A percentile compares a stretch with the other conserved stretches of the same genome.
These are phyloP conservation scores for Yponomeuta cagnagella DNA, from an alignment of 2,888 invertebrate genomes.

Conservation along the genomic window DNA sequence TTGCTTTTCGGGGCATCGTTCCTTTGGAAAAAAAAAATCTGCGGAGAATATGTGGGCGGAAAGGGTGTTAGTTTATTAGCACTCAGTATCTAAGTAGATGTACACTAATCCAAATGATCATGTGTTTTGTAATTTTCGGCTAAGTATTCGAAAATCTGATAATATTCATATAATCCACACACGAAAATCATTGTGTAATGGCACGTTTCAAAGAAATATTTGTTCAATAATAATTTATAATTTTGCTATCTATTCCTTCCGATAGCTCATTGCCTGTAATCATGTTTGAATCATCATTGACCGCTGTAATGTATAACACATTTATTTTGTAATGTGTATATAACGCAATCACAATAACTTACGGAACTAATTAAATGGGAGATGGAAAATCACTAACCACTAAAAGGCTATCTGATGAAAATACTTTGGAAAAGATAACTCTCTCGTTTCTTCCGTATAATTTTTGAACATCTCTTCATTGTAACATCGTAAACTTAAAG, in stretches of 20 bases:
- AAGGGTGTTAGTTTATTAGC: too few relatives aligned
- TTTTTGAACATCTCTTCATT: too few relatives aligned
- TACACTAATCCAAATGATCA: not conserved
- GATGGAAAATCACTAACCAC: conserved; percentile 62
- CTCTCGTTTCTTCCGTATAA: too few relatives aligned
- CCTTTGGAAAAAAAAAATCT: too few relatives aligned
- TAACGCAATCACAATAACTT: conserved; percentile 64
- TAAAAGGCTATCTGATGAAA: not conserved
- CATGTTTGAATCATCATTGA: conserved; percentile 21
- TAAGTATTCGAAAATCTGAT: not conserved
- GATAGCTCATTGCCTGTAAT: conserved; percentile 52
- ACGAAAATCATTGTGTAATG: conserved; percentile 16
- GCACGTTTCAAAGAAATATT: conserved; percentile 4
- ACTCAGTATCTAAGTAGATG: not conserved
- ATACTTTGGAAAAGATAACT: not conserved
- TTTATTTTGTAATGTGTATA: conserved; percentile 33
- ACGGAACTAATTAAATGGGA: conserved; percentile 65
- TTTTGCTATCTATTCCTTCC: conserved; percentile 10
- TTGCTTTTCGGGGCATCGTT: too few relatives aligned
- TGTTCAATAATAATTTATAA: conserved; percentile 17
- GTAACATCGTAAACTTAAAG: too few relatives aligned
- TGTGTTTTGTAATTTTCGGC: not conserved
- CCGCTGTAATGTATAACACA: conserved; percentile 5
- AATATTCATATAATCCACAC: not conserved
- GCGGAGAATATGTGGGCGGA: too few relatives aligned